Conservation (phyloP, 2,888 invertebrate species). For the Sturmia bella region DNA sequence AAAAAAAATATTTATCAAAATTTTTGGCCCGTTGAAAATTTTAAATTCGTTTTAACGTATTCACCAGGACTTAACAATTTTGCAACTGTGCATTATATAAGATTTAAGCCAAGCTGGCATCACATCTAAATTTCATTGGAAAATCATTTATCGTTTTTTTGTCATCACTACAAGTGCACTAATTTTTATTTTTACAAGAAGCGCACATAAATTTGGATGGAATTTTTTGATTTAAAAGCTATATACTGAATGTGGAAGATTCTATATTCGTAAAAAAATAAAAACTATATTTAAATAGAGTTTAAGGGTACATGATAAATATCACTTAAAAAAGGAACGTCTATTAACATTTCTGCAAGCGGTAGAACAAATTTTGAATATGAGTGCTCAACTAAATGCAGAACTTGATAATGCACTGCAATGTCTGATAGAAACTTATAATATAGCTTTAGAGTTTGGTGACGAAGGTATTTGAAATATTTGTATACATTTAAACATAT, state of each 20-base stretch:
- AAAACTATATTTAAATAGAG: too few species aligned
- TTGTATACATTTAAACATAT: background rate
- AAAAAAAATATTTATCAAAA: too few species aligned
- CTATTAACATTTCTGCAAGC: background rate
- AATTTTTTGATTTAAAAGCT: too few species aligned
- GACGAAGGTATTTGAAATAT: conserved; percentile 70
- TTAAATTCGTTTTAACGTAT: too few species aligned
- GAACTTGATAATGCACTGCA: conserved; percentile 77
- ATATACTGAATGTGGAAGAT: too few species aligned
- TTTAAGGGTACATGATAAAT: too few species aligned
- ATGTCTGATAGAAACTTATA: conserved; percentile 73
- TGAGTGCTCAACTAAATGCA: conserved; percentile 72
- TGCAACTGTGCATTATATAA: too few species aligned
- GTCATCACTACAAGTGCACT: background rate
- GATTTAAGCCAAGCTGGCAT: background rate
- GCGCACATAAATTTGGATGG: too few species aligned
- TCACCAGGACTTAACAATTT: too few species aligned
- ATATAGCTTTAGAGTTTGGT: conserved; percentile 72
- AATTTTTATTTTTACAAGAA: too few species aligned
- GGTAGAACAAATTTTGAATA: conserved; percentile 17
- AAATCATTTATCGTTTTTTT: background rate
- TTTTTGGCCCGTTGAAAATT: too few species aligned
- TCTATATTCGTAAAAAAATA: too few species aligned
- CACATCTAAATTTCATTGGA: conserved; percentile 2
- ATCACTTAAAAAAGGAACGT: background rate